phyloP scores from a whole-genome alignment of 2,888 invertebrate genomes.

The Epinotia bilunana region DNA sequence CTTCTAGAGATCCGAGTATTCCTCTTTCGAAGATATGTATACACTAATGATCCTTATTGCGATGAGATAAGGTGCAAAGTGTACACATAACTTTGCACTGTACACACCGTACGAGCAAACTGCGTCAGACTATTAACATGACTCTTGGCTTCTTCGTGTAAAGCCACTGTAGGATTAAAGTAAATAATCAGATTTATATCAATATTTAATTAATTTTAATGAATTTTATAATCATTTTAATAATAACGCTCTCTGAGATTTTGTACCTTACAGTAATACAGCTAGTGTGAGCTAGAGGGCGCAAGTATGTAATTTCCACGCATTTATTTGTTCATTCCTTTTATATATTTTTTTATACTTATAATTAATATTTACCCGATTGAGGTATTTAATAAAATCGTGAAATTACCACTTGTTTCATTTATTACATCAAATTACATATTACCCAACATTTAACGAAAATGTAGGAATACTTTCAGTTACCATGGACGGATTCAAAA shows the following conservation, averaged over 20 bases:
- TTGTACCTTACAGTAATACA: conserved; percentile 18
- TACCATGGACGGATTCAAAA: not conserved
- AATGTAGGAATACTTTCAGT: conserved; percentile 23
- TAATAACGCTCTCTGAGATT: conserved; percentile 34
- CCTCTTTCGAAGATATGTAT: not conserved
- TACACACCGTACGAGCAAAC: not conserved
- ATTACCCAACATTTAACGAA: conserved; percentile 23
- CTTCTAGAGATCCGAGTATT: not conserved
- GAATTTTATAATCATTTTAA: conserved; percentile 43
- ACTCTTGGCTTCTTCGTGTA: conserved; percentile 16
- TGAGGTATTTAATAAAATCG: conserved; percentile 57
- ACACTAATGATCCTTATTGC: not conserved
- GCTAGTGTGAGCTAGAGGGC: conserved; percentile 11
- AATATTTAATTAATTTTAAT: conserved; percentile 39
- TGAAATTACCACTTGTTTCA: conserved; percentile 30
- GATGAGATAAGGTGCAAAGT: not conserved
- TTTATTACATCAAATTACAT: conserved; percentile 7
- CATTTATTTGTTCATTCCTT: conserved; percentile 76
- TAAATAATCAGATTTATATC: conserved; percentile 39
- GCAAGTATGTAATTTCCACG: conserved; percentile 45
- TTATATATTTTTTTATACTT: conserved; percentile 59
- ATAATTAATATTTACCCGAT: conserved; percentile 57
- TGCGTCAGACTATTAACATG: conserved; percentile 16
- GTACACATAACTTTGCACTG: not conserved
- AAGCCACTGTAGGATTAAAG: conserved; percentile 24